Conservation (phyloP, 2,113 vertebrate genomes). For the Lasiurus borealis region DNA sequence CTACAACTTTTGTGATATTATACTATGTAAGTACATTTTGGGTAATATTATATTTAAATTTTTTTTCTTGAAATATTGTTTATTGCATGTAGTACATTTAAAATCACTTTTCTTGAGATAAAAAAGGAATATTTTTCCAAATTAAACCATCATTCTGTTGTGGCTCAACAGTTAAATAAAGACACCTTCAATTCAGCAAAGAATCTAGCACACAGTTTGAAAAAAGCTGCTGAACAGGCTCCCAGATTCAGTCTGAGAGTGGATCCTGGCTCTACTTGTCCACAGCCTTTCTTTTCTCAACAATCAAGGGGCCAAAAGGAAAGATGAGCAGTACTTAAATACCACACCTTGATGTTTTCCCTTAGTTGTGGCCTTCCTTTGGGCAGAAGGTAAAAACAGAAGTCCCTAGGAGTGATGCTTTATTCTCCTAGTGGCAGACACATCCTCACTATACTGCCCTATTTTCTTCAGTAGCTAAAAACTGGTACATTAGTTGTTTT, state of each 20-base stretch:
- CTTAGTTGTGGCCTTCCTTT: conserved; percentile 45
- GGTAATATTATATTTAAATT: no score
- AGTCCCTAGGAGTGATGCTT: neutral
- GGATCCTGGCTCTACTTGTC: neutral
- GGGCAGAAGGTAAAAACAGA: conserved; percentile 36
- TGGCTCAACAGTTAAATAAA: conserved; percentile 42
- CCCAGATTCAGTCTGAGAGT: neutral
- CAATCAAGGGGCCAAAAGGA: conserved; percentile 1
- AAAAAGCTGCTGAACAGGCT: conserved; percentile 1
- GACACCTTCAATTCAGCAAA: conserved; percentile 53
- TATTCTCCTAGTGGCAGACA: conserved; percentile 8
- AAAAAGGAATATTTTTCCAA: neutral
- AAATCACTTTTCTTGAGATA: no score
- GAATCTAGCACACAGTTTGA: neutral
- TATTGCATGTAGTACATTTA: no score
- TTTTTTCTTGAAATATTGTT: no score
- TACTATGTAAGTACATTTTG: no score
- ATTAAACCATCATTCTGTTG: conserved; percentile 33
- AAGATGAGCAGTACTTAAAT: neutral
- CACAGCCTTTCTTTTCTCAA: neutral
- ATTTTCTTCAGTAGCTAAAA: conserved; percentile 39
- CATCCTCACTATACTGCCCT: neutral
- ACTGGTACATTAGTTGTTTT: neutral
- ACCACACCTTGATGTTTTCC: neutral
- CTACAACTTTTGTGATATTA: no score